Evolutionary conservation across 2,797 vertebrate genomes (phyloP), one percentile per base, ranked within the genome.

Genomic region (Chelonia mydas): DNA sequence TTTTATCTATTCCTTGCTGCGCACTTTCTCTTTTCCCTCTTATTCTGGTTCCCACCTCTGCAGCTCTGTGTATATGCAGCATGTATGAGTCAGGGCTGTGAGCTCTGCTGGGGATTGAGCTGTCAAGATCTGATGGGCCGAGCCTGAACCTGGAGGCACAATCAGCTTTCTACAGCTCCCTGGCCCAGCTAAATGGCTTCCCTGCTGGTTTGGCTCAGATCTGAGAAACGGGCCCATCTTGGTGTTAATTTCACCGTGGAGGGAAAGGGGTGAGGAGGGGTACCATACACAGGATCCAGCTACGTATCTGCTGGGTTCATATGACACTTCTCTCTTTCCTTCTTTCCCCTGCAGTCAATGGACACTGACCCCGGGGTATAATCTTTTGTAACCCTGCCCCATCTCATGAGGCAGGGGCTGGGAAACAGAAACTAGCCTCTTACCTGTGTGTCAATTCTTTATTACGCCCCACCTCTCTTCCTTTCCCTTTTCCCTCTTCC

Each of bases 141-240:
- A 0, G 1, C 0, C 2, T 31, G 17, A 88, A 49, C 17, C 11
- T 47, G 49, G 41, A 74, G 31, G 15, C 80, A 33, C 80, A 85
- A 87, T 80, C 84, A 83, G 53, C 28, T 3, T 0, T 81, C 2
- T 9, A 51, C 53, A 86, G 53, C 49, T 81, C 1, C 0, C 37
- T 1, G 1, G 23, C 0, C 4, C 50, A 0, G 0, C 23, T 76
- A 37, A 16, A 45, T 7, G 0, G 11, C 25, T 77, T 54, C 27
- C 33, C 41, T 61, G 27, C 10, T 82, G 33, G 4, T 81, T 49
- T 28, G 28, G 19, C 78, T 31, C 68, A 65, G 17, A 1, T 31
- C 45, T 65, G 68, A 50, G 84, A 89, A 72, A 82, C 12, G 45
- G 45, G 37, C 16, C 49, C 65, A 21, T 41, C 68, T 76, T 54